Evolutionary conservation across 1,140 invertebrate species (phyloP).

Genomic region (Drosophila repleta): DNA sequence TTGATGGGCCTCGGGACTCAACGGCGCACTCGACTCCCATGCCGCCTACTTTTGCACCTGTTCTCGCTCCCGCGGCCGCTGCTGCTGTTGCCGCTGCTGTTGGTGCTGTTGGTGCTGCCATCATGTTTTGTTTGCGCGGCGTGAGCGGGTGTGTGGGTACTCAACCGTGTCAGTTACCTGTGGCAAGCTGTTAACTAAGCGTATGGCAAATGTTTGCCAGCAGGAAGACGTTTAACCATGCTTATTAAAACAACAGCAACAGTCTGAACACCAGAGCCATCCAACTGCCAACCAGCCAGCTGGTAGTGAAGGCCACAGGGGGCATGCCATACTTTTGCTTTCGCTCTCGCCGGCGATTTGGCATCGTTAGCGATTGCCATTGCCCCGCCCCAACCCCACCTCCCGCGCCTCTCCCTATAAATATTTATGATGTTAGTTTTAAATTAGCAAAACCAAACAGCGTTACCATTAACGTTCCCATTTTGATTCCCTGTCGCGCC

Average conservation of each 20-base stretch:
- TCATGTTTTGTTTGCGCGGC: slow-evolving; percentile 60
- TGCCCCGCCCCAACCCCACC: neutral
- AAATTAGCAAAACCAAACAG: slow-evolving; percentile 78
- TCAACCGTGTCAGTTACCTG: slow-evolving; percentile 75
- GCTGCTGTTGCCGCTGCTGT: neutral
- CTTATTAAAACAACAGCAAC: slow-evolving; percentile 72
- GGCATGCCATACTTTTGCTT: slow-evolving; percentile 79
- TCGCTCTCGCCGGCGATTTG: slow-evolving; percentile 65
- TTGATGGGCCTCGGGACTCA: slow-evolving; percentile 59
- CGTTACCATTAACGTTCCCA: slow-evolving; percentile 67
- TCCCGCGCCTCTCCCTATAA: slow-evolving; percentile 35
- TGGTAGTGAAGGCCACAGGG: slow-evolving; percentile 65
- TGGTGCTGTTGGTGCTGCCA: slow-evolving; percentile 7
- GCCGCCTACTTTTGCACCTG: neutral
- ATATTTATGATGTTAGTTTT: slow-evolving; percentile 82
- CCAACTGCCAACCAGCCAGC: slow-evolving; percentile 18
- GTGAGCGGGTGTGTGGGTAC: slow-evolving; percentile 51
- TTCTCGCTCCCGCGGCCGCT: neutral
- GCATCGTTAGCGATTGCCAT: slow-evolving; percentile 35
- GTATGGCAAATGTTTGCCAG: slow-evolving; percentile 76
- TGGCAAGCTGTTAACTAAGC: slow-evolving; percentile 80
- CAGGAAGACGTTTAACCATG: slow-evolving; percentile 72
- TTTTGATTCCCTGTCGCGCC: slow-evolving; percentile 31
- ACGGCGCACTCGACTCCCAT: slow-evolving; percentile 7
- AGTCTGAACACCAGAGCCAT: slow-evolving; percentile 18